Evolutionary conservation across 2,797 vertebrate genomes (phyloP), one percentile per base, ranked within the genome.

Genomic region (Gephyroberyx darwinii): DNA sequence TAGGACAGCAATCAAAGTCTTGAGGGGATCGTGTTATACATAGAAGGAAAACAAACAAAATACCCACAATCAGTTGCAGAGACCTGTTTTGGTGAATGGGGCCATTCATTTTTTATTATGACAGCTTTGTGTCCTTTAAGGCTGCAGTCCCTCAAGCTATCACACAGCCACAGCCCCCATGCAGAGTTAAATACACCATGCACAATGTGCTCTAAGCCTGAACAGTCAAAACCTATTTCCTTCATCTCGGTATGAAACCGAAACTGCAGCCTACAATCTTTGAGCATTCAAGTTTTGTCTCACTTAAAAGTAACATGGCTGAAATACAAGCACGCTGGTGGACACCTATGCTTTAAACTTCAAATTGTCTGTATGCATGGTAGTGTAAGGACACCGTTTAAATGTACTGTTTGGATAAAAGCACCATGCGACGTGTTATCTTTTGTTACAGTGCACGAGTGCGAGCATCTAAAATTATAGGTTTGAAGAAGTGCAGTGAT

Each of bases 171-270:
- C 68, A 71, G 73, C 65, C 77, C 78, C 54, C 86, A 81, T 74
- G 71, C 78, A 67, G 73, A 56, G 78, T 47, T 81, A 84, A 88
- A 86, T 75, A 65, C 57, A 75, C 3, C 0, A 65, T 66, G 68
- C 80, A 71, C 78, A 74, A 76, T 62, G 47, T 77, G 74, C 30
- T 14, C 66, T 35, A 45, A 74, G 73, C 71, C 69, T 77, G 78
- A 83, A 85, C 74, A 89, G 79, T 87, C 74, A 84, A 45, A 86
- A 82, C 69, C 72, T 48, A 57, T 82, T 84, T 84, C 50, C 79
- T 67, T 83, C 52, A 71, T 83, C 31, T 35, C 61, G 58, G 81
- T 84, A 73, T 68, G 52, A 72, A 76, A 79, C 50, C 54, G 48
- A 10, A 48, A 72, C 35, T 79, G 53, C 54, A 52, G 55, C 66